Percentiles rank a stretch among this genome's conserved stretches.
phyloP scores from a whole-genome alignment of 2,113 vertebrate species.

The Syrmaticus mikado region DNA sequence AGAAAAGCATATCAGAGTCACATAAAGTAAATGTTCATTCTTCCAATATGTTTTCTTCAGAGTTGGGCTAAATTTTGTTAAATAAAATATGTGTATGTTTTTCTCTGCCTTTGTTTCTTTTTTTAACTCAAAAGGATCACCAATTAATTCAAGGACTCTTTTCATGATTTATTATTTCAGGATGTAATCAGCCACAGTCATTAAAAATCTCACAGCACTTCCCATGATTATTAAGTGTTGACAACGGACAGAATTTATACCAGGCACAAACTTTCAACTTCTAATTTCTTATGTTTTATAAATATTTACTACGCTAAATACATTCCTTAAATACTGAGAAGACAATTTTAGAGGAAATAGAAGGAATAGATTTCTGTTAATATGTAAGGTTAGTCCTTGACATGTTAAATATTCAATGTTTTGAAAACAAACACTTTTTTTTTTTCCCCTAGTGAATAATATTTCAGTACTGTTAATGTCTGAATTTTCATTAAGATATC shows the following conservation, averaged over 20 bases:
- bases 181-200: slow-evolving; percentile 7
- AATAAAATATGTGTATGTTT: background rate
- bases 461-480: background rate
- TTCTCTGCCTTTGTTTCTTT: background rate
- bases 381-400: background rate
- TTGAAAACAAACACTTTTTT: background rate
- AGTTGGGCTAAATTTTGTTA: background rate
- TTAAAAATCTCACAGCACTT: slow-evolving; percentile 28
- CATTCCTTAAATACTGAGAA: background rate
- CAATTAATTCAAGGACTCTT: slow-evolving; percentile 20
- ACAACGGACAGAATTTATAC: slow-evolving; percentile 9
- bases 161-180: slow-evolving; percentile 38
- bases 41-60: background rate
- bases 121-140: background rate
- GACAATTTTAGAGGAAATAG: background rate
- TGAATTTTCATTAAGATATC: background rate
- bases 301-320: background rate
- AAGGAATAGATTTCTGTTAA: background rate
- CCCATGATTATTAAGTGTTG: slow-evolving; percentile 23
- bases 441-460: background rate
- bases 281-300: background rate
- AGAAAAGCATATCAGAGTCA: background rate
- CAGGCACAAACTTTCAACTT: slow-evolving; percentile 24
- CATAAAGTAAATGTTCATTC: background rate
- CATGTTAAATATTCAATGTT: background rate